Evolutionary conservation across 2,797 vertebrate species (phyloP).

Genomic region (Rhinoraja longicauda): DNA sequence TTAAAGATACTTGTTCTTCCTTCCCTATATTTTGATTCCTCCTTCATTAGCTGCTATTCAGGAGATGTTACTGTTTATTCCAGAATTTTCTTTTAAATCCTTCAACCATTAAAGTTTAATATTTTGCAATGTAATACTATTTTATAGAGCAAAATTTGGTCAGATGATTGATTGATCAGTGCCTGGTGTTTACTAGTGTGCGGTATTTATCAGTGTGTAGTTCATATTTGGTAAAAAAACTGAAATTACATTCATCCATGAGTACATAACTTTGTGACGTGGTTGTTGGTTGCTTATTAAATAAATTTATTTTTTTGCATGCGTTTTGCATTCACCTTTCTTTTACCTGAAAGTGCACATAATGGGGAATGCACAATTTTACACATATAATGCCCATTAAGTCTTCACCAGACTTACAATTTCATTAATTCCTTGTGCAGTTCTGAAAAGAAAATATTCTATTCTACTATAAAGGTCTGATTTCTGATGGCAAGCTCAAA

Average conservation of each 20-base stretch:
- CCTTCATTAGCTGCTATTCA: background rate
- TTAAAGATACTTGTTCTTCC: background rate
- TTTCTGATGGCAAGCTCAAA: slow-evolving; percentile 20
- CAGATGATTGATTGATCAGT: slow-evolving; percentile 4
- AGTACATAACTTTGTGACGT: background rate
- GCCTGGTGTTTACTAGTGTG: too few relatives aligned
- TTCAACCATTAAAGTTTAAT: slow-evolving; percentile 6
- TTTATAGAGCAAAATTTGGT: background rate
- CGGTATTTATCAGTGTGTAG: background rate
- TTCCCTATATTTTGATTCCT: background rate
- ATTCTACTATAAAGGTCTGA: background rate
- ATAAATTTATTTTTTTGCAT: background rate
- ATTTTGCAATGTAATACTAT: background rate
- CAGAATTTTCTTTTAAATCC: background rate
- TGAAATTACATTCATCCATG: slow-evolving; percentile 22
- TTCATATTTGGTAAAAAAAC: slow-evolving; percentile 12
- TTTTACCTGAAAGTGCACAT: slow-evolving; percentile 16
- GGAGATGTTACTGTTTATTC: slow-evolving; percentile 15
- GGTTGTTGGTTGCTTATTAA: background rate
- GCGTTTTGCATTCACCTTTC: slow-evolving; percentile 14
- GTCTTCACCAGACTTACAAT: slow-evolving; percentile 21
- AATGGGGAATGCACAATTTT: slow-evolving; percentile 27
- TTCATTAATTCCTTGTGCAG: background rate
- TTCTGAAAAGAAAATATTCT: background rate
- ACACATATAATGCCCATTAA: slow-evolving; percentile 8